Evolutionary conservation across 2,797 vertebrate genomes (phyloP), one percentile per base, ranked within the genome.

Genomic region (Cossypha polioptera): DNA sequence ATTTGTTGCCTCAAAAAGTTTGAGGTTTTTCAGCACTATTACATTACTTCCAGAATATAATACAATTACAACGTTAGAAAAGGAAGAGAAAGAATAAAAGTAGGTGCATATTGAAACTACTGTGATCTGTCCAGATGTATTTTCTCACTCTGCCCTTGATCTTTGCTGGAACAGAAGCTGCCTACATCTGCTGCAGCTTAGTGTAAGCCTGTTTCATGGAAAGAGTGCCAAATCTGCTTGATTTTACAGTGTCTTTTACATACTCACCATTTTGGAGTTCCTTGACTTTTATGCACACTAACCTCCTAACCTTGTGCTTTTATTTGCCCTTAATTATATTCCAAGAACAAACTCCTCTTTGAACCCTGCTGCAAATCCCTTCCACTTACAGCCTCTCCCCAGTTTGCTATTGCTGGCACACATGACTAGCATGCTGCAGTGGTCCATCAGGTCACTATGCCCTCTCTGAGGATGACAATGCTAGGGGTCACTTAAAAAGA

Each of bases 401-500:
- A 53, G 0, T 1, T 33, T 36, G 28, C 16, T 71, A 1, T 24
- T 63, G 31, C 66, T 87, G 71, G 42, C 18, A 38, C 20, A 13
- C 0, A 0, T 28, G n/a, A 59, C 36, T 11, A 42, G 10, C 26
- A 14, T 0, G 0, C 20, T 86, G 42, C 58, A 35, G 11, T 19
- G 48, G 6, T 59, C n/a, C 25, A 7, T 17, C 21, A 43, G 51
- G 21, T 58, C 33, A 59, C 0, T 40, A 40, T 14, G 63, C 13
- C 25, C 19, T 31, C 21, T 63, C 45, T 65, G 53, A 68, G 14
- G 57, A 28, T 12, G 22, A 14, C 36, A 61, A 1, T 35, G 16
- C 7, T 6, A 57, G 28, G 42, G 6, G 13, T 59, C 11, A 53
- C 18, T 66, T 55, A 43, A 51, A 38, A 40, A 68, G 9, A 71